A percentile compares a stretch with the other conserved stretches of the same genome.
phyloP scores from a whole-genome alignment of 2,888 invertebrate species.

The Cerceris rybyensis region DNA sequence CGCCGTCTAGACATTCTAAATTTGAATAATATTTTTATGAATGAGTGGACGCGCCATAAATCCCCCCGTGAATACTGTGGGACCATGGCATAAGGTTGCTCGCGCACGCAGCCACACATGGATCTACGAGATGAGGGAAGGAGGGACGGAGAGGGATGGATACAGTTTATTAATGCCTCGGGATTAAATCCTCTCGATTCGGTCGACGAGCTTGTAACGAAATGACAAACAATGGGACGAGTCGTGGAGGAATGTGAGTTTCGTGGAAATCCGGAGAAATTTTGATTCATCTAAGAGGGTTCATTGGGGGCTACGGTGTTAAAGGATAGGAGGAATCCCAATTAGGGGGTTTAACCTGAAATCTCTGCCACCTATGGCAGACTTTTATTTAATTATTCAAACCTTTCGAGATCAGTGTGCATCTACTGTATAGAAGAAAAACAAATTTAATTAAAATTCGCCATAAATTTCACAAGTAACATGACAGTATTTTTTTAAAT shows the following conservation, averaged over 20 bases:
- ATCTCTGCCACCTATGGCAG: too few species aligned
- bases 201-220: conserved; percentile 43
- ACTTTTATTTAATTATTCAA: too few species aligned
- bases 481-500: too few species aligned
- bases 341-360: too few species aligned
- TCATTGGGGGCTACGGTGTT: too few species aligned
- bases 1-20: conserved; percentile 80
- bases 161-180: conserved; percentile 53
- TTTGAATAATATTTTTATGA: conserved; percentile 82
- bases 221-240: conserved; percentile 53
- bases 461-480: too few species aligned
- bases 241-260: conserved; percentile 44
- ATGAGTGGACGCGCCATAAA: conserved; percentile 80
- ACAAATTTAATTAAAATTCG: too few species aligned
- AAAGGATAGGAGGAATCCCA: too few species aligned
- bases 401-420: too few species aligned
- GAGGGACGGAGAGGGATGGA: conserved; percentile 20
- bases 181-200: conserved; percentile 51
- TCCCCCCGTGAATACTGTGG: conserved; percentile 74
- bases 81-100: conserved; percentile 54
- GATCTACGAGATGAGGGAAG: conserved; percentile 17
- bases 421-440: too few species aligned
- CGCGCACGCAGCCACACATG: conserved; percentile 43
- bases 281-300: background rate
- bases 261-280: conserved; percentile 29